phyloP scores from a whole-genome alignment of 2,888 invertebrate species.

The Drosophila merina region DNA sequence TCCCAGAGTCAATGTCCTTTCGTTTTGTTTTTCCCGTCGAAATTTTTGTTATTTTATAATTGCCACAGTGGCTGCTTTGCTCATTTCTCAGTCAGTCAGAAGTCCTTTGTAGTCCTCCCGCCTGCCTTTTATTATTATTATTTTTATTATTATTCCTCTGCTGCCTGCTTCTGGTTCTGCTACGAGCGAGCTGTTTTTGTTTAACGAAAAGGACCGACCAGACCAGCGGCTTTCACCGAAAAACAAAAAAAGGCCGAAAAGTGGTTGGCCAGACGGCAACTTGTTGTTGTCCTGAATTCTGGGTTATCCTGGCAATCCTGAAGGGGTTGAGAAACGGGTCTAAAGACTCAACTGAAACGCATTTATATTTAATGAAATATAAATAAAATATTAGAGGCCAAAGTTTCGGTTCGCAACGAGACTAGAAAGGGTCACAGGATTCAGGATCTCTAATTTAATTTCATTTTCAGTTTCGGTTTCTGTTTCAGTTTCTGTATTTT shows the following conservation, averaged over 20 bases:
- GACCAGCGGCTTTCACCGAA: constrained; percentile 29
- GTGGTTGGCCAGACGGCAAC: constrained; percentile 23
- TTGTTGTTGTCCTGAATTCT: constrained; percentile 7
- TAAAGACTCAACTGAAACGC: constrained; percentile 49
- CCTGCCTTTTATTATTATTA: constrained; percentile 28
- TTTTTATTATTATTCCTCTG: neutral
- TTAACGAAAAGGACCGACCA: constrained; percentile 50
- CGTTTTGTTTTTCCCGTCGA: constrained; percentile 38
- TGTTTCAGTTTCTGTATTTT: constrained; percentile 10
- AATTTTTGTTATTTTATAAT: constrained; percentile 76
- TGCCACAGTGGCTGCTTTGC: constrained; percentile 57
- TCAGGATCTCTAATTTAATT: constrained; percentile 3
- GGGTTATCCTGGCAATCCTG: neutral
- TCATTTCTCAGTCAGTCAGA: constrained; percentile 52
- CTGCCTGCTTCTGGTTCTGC: neutral
- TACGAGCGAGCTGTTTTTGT: constrained; percentile 51
- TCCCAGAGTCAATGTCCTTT: constrained; percentile 38
- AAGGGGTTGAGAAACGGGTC: constrained; percentile 11
- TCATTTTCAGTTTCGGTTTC: constrained; percentile 14
- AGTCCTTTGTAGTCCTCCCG: constrained; percentile 54
- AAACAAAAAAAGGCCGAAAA: neutral
- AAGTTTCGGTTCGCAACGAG: constrained; percentile 38
- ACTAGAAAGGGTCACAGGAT: constrained; percentile 9
- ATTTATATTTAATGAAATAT: constrained; percentile 74
- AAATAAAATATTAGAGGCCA: constrained; percentile 63